Conservation (phyloP, 2,888 invertebrate genomes). For the Chrysodeixis includens region DNA sequence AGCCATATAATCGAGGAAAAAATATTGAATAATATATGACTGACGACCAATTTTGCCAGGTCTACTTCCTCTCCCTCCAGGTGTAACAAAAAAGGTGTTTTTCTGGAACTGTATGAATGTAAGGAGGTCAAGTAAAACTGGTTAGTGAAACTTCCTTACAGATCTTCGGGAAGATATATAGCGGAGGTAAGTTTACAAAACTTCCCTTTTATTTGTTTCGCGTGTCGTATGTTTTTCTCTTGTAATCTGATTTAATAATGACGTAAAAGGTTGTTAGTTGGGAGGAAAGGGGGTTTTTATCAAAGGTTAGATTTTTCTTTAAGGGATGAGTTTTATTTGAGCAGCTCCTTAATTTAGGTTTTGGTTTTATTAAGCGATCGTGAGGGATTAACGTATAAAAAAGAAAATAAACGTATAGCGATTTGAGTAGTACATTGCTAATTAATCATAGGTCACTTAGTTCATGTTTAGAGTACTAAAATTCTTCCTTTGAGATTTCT, state of each 20-base stretch:
- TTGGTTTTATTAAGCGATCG: neutral
- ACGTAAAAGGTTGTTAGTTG: slow-evolving; percentile 13
- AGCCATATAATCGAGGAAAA: slow-evolving; percentile 41
- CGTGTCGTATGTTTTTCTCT: slow-evolving; percentile 45
- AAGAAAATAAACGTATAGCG: neutral
- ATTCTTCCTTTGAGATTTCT: no score
- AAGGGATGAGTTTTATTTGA: neutral
- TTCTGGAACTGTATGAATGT: slow-evolving; percentile 3
- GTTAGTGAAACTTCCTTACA: slow-evolving; percentile 25
- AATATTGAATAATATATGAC: slow-evolving; percentile 61
- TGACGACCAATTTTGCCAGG: slow-evolving; percentile 35
- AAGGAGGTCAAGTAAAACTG: slow-evolving; percentile 40
- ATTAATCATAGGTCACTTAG: no score
- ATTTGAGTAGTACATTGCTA: no score
- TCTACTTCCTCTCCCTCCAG: slow-evolving; percentile 9
- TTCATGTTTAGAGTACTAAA: no score
- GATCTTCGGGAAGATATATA: slow-evolving; percentile 33
- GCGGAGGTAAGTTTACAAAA: slow-evolving; percentile 46
- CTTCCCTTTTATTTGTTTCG: slow-evolving; percentile 56
- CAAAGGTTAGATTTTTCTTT: neutral
- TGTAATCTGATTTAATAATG: slow-evolving; percentile 52
- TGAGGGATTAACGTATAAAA: neutral
- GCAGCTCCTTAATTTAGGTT: neutral
- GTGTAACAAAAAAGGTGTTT: neutral
- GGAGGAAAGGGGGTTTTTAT: slow-evolving; percentile 8